Conservation (phyloP, 2,797 vertebrate species). For the Hydrolagus colliei region DNA sequence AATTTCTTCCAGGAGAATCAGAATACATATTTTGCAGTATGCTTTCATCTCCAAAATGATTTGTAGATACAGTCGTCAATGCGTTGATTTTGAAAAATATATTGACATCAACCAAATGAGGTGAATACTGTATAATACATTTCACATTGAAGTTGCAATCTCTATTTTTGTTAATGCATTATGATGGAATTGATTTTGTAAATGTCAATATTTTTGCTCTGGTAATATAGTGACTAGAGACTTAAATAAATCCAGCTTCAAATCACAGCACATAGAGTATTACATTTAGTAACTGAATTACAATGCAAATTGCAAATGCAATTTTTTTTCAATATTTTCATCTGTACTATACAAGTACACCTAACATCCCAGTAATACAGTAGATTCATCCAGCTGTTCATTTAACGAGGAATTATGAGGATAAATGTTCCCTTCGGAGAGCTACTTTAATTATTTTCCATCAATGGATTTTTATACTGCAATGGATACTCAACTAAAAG, state of each 20-base stretch:
- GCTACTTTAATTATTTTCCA: not conserved
- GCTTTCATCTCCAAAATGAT: too few relatives aligned
- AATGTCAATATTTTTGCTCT: not conserved
- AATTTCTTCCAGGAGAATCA: too few relatives aligned
- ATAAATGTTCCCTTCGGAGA: not conserved
- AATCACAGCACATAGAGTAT: not conserved
- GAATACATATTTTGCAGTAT: too few relatives aligned
- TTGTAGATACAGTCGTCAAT: too few relatives aligned
- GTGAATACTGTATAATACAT: too few relatives aligned
- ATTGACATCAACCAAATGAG: too few relatives aligned
- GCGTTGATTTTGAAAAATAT: too few relatives aligned
- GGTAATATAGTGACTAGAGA: not conserved
- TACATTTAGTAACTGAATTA: slow-evolving; percentile 21
- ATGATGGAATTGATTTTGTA: too few relatives aligned
- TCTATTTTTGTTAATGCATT: too few relatives aligned
- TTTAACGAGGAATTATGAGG: not conserved
- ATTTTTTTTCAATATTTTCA: slow-evolving; percentile 21
- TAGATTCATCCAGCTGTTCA: slow-evolving; percentile 15
- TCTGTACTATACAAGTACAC: not conserved
- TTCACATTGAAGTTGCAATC: too few relatives aligned
- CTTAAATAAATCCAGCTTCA: not conserved
- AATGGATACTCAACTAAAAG: not conserved
- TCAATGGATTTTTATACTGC: not conserved
- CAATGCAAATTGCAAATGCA: slow-evolving; percentile 19
- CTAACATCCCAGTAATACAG: slow-evolving; percentile 7